Evolutionary conservation across 1,140 invertebrate species (phyloP).

Genomic region (Penaeus indicus): DNA sequence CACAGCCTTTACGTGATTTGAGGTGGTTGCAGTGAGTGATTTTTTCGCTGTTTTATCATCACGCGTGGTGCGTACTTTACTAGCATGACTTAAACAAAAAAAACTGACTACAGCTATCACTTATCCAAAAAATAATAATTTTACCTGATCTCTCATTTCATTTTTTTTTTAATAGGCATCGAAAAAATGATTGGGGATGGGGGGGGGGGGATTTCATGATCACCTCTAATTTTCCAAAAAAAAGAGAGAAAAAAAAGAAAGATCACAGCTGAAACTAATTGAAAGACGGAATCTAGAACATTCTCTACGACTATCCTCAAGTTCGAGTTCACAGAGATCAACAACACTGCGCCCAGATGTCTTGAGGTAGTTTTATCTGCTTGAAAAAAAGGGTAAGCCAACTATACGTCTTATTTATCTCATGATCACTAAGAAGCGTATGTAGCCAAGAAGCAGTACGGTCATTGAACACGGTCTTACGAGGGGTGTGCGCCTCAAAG

Average conservation of each 20-base stretch:
- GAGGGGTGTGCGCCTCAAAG: slow-evolving; percentile 55
- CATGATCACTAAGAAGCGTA: background rate
- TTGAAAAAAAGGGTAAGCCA: background rate
- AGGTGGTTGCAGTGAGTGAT: too few species aligned
- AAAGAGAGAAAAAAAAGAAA: background rate
- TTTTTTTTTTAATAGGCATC: too few species aligned
- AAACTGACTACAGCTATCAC: too few species aligned
- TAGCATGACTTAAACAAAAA: too few species aligned
- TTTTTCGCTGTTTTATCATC: too few species aligned
- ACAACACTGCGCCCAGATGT: background rate
- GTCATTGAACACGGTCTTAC: slow-evolving; percentile 55
- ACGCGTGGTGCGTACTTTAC: too few species aligned
- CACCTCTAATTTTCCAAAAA: too few species aligned
- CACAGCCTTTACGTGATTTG: too few species aligned
- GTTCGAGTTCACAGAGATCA: background rate
- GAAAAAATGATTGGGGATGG: too few species aligned
- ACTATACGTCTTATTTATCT: background rate
- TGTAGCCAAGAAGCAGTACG: slow-evolving; percentile 43
- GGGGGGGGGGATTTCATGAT: too few species aligned
- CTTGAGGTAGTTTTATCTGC: slow-evolving; percentile 38
- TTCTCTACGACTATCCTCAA: background rate
- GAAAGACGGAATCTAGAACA: slow-evolving; percentile 21
- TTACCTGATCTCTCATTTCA: too few species aligned
- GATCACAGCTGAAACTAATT: slow-evolving; percentile 18
- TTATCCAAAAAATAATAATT: too few species aligned